phyloP scores from a whole-genome alignment of 2,888 invertebrate genomes.

The Emesis russula region DNA sequence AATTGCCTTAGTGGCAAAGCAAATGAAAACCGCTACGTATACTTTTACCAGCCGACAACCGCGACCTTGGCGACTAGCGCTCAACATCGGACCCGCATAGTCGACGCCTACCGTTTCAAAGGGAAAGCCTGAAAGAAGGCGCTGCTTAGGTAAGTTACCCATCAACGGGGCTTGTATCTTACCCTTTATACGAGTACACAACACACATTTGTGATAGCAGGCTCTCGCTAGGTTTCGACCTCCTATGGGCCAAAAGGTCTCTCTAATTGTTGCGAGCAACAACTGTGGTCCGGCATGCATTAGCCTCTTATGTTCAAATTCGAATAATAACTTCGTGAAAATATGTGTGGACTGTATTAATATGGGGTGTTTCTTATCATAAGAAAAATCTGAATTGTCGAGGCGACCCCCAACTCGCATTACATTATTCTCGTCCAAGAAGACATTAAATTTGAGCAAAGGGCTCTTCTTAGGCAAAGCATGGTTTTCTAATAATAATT shows the following conservation, averaged over 20 bases:
- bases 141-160: no score
- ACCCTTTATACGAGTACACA: no score
- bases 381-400: slow-evolving; percentile 12
- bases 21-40: slow-evolving; percentile 9
- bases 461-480: neutral
- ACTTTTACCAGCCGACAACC: slow-evolving; percentile 73
- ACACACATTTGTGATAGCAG: no score
- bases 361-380: slow-evolving; percentile 5
- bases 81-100: slow-evolving; percentile 78
- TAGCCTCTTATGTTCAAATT: no score
- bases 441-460: slow-evolving; percentile 29
- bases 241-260: neutral
- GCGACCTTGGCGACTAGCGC: slow-evolving; percentile 65
- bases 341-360: neutral
- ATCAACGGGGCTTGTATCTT: no score
- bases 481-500: neutral
- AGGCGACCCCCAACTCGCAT: slow-evolving; percentile 17
- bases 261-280: neutral
- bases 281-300: slow-evolving; percentile 1
- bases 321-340: no score
- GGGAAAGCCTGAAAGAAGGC: slow-evolving; percentile 39
- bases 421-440: slow-evolving; percentile 29
- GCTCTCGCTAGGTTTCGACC: no score
- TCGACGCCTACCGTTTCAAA: slow-evolving; percentile 69
- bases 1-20: neutral